These are phyloP conservation scores for Drosophila willistoni DNA, from an alignment of 1,140 invertebrate genomes.

Conservation along the genomic window DNA sequence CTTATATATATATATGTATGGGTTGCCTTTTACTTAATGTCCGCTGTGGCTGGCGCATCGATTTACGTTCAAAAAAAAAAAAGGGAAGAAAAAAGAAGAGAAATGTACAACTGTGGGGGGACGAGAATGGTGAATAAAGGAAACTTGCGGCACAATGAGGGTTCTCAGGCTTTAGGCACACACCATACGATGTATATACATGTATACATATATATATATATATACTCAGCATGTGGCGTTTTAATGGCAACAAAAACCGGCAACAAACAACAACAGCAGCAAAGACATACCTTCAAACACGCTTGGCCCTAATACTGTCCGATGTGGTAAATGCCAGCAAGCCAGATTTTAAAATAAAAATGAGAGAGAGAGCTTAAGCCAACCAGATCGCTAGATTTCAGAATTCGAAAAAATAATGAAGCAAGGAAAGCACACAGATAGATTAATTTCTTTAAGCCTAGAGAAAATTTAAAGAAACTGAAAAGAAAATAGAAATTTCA, in stretches of 20 bases:
- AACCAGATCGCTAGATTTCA: background rate
- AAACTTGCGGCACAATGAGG: constrained; percentile 62
- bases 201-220: constrained; percentile 15
- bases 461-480: too few species aligned
- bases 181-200: constrained; percentile 37
- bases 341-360: constrained; percentile 3
- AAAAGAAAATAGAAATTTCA: too few species aligned
- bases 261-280: constrained; percentile 1
- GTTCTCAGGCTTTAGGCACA: constrained; percentile 36
- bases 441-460: too few species aligned
- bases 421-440: too few species aligned
- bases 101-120: background rate
- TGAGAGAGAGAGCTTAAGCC: background rate
- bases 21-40: constrained; percentile 66
- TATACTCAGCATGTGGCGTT: constrained; percentile 66
- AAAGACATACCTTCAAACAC: constrained; percentile 20
- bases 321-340: constrained; percentile 8
- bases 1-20: constrained; percentile 24
- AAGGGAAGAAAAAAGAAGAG: too few species aligned
- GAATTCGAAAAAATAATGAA: too few species aligned
- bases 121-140: background rate
- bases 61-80: constrained; percentile 71
- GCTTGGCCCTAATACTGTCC: constrained; percentile 2
- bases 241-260: constrained; percentile 24
- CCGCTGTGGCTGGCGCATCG: constrained; percentile 74